These are phyloP conservation scores for Drosophila asahinai DNA, from an alignment of 1,140 invertebrate species.

Conservation along the genomic window DNA sequence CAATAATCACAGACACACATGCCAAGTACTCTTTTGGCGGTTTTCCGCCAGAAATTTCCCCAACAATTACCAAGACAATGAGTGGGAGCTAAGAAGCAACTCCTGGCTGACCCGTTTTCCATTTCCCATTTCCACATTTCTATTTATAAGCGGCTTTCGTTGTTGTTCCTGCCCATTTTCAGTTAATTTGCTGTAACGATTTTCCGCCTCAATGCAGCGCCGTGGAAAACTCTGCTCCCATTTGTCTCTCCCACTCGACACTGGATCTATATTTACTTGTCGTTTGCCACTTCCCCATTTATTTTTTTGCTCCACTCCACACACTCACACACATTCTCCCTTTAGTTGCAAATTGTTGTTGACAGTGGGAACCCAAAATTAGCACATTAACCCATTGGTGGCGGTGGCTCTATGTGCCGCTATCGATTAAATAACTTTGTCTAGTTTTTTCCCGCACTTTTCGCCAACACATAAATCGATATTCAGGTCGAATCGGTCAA, in stretches of 20 bases:
- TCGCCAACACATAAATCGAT: slow-evolving; percentile 56
- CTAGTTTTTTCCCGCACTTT: slow-evolving; percentile 21
- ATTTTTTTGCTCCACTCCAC: slow-evolving; percentile 3
- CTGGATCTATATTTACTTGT: slow-evolving; percentile 48
- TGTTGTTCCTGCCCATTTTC: slow-evolving; percentile 55
- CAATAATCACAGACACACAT: slow-evolving; percentile 15
- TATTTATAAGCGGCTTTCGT: slow-evolving; percentile 68
- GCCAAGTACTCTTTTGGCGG: slow-evolving; percentile 5
- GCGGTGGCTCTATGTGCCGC: slow-evolving; percentile 20
- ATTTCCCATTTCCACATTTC: slow-evolving; percentile 28
- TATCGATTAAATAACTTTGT: slow-evolving; percentile 76
- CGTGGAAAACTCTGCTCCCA: slow-evolving; percentile 46
- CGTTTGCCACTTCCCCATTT: slow-evolving; percentile 30
- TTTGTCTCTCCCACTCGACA: slow-evolving; percentile 39
- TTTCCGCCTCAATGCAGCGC: slow-evolving; percentile 66
- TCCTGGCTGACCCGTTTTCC: slow-evolving; percentile 74
- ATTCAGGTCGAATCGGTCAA: slow-evolving; percentile 37
- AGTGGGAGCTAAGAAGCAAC: slow-evolving; percentile 43
- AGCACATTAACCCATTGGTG: slow-evolving; percentile 78
- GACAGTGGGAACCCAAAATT: slow-evolving; percentile 66
- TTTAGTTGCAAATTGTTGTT: slow-evolving; percentile 48
- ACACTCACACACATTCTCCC: slow-evolving; percentile 13
- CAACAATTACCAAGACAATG: slow-evolving; percentile 54
- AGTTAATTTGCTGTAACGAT: slow-evolving; percentile 79
- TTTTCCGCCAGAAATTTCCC: slow-evolving; percentile 63